Base-by-base conservation (phyloP, 2,797 vertebrate genomes). In the Sorex maritimensis region DNA sequence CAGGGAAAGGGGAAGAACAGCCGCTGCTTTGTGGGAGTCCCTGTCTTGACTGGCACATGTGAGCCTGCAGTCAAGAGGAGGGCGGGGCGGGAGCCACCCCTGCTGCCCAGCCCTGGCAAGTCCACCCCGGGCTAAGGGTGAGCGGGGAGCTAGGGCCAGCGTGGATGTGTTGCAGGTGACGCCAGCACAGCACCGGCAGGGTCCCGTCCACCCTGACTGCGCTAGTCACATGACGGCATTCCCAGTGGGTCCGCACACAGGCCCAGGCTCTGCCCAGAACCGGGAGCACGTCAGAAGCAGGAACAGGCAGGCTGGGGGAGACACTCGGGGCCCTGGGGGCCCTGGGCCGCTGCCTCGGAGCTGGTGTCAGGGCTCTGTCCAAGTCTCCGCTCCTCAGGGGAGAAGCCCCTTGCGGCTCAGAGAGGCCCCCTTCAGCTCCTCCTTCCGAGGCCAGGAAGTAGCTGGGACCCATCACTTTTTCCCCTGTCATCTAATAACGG, bases 251-350 rank as follows among this genome's bases (percentile, higher is more conserved):
- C 72, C 82, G 85, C 80, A 63, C 5, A 85, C 4, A 92, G 90
- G 73, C 58, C 9, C 82, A 58, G 65, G 14, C 90, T 88, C 41
- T 49, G 81, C 81, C 63, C 28, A 91, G 79, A 92, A 84, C 41
- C 75, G 41, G 65, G 71, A 65, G 52, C 3, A 0, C 5, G 34
- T 91, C 79, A 79, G 87, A 90, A 34, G 65, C 44, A 81, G 28
- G 65, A 90, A 63, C 38, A 19, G 30, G 61, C 41, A 63, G 87
- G 73, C 7, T 1, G 2, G 0, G 6, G 52, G 81, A 5, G 78
- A 55, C 52, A 67, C 6, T 86, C n/a, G 67, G 26, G 69, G 17
- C 58, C 4, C n/a, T 72, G 26, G 69, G 17, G 81, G 67, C 67
- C 41, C n/a, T 72, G 26, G 69, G 17, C 58, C 4, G 14, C 58